Percentiles rank a stretch among this genome's conserved stretches.
phyloP scores from a whole-genome alignment of 35 echinoderm and acorn worm genomes.

The Stichopus chloronotus region DNA sequence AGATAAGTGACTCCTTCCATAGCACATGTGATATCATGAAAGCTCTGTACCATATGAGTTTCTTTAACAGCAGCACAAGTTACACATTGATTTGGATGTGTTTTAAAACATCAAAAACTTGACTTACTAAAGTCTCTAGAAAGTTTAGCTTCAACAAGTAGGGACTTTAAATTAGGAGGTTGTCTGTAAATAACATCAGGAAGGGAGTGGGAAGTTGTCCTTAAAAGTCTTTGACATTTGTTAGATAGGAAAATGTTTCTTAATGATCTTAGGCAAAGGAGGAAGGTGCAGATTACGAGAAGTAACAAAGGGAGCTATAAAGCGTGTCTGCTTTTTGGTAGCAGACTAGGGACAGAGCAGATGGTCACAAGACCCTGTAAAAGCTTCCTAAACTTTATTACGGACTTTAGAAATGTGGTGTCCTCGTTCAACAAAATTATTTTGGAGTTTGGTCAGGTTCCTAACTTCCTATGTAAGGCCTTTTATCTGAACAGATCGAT shows the following conservation, averaged over 20 bases:
- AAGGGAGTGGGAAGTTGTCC: background rate
- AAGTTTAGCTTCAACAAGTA: background rate
- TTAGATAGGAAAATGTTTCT: background rate
- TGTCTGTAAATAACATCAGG: background rate
- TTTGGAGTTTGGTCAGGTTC: background rate
- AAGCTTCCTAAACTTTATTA: background rate
- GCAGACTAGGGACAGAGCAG: background rate
- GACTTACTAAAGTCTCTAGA: background rate
- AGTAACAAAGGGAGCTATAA: background rate
- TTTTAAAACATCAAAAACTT: background rate
- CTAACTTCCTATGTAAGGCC: background rate
- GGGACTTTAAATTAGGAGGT: background rate
- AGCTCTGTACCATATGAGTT: background rate
- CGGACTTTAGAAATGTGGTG: background rate
- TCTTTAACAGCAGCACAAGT: background rate
- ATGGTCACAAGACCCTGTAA: background rate
- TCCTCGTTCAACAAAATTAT: background rate
- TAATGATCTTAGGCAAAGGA: background rate
- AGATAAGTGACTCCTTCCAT: background rate
- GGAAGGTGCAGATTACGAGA: background rate
- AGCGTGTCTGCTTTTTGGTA: background rate
- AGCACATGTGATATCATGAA: background rate
- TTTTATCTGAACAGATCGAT: background rate
- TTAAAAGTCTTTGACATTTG: background rate
- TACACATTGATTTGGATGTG: background rate